These are phyloP conservation scores for Cynaeus angustus DNA, from an alignment of 2,888 invertebrate genomes.

Conservation along the genomic window DNA sequence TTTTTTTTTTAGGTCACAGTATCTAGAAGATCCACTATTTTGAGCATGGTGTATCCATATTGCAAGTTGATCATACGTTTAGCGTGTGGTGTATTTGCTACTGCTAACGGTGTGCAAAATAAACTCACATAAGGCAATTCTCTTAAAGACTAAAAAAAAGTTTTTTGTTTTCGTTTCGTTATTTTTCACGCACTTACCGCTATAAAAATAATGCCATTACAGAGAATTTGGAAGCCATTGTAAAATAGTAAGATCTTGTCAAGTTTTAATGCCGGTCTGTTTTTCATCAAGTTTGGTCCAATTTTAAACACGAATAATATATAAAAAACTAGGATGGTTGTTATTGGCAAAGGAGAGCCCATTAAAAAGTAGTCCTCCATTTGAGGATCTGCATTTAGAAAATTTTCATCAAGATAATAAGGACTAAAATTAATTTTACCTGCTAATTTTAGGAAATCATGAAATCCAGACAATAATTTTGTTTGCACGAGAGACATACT, in stretches of 20 bases:
- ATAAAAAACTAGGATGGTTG: conserved; percentile 35
- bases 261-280: conserved; percentile 46
- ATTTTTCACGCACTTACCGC: background rate
- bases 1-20: too few species aligned
- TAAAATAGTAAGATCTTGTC: conserved; percentile 40
- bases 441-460: background rate
- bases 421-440: background rate
- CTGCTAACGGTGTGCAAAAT: background rate
- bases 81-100: background rate
- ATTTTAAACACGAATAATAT: conserved; percentile 45
- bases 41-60: conserved; percentile 6
- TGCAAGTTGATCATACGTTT: conserved; percentile 1
- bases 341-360: conserved; percentile 33
- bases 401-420: too few species aligned
- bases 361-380: conserved; percentile 44
- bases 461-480: background rate
- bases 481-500: background rate
- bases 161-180: background rate
- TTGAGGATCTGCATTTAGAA: conserved; percentile 43
- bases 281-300: conserved; percentile 51
- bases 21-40: conserved; percentile 8
- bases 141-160: background rate
- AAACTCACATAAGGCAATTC: background rate
- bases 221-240: conserved; percentile 47
- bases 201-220: conserved; percentile 27